Conservation (phyloP, 2,797 vertebrate species). For the Neopelma chrysocephalum region DNA sequence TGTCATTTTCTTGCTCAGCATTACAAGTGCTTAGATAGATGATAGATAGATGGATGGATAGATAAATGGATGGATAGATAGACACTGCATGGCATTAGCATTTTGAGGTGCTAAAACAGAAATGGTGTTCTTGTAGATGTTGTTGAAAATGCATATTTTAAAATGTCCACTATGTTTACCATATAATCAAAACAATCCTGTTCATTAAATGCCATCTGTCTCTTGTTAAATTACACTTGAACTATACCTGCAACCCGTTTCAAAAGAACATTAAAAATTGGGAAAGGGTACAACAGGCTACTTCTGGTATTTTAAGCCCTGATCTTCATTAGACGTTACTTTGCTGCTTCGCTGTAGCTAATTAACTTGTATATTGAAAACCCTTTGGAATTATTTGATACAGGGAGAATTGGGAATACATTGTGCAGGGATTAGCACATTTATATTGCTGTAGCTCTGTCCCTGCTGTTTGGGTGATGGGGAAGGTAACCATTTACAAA, state of each 20-base stretch:
- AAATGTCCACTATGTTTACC: neutral
- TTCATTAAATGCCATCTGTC: neutral
- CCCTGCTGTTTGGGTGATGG: constrained; percentile 45
- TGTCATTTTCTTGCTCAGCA: neutral
- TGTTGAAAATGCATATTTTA: neutral
- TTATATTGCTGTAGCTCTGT: neutral
- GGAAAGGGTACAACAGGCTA: neutral
- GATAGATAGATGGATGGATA: neutral
- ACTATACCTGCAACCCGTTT: neutral
- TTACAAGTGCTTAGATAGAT: neutral
- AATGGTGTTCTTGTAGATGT: neutral
- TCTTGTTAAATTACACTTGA: neutral
- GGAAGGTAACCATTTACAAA: constrained; percentile 9
- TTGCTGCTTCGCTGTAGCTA: constrained; percentile 24
- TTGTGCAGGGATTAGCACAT: constrained; percentile 53
- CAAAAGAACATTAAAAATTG: neutral
- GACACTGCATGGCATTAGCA: neutral
- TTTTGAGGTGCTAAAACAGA: neutral
- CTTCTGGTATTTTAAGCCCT: constrained; percentile 21
- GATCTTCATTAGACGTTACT: constrained; percentile 27
- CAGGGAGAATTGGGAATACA: constrained; percentile 47
- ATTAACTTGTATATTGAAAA: constrained; percentile 71
- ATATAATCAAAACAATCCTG: neutral
- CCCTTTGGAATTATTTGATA: constrained; percentile 53
- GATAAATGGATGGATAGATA: neutral